Evolutionary conservation across 64 coral and sea anemone genomes (phyloP).

Genomic region (Porites australiensis): DNA sequence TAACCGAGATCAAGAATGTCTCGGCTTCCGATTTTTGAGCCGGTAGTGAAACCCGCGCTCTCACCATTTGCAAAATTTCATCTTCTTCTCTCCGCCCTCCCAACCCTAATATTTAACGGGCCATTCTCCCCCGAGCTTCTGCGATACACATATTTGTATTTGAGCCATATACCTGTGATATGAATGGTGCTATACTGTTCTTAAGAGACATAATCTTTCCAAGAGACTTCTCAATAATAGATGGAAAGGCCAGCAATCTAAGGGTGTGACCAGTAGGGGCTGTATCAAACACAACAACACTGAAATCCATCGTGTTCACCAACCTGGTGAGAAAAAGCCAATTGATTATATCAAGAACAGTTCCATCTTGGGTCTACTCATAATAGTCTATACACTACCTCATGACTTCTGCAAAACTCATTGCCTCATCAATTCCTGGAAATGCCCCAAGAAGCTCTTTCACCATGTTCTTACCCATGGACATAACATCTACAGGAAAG

Average conservation of each 20-base stretch:
- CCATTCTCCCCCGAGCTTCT: no score
- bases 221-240: slow-evolving; percentile 98
- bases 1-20: no score
- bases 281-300: slow-evolving; percentile 97
- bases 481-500: slow-evolving; percentile 79
- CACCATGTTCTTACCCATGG: slow-evolving; percentile 85
- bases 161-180: slow-evolving; percentile 74
- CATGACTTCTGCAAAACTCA: slow-evolving; percentile 99
- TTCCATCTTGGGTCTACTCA: not conserved
- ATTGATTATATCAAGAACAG: not conserved
- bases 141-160: not conserved
- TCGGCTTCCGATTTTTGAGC: no score
- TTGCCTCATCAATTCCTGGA: slow-evolving; percentile 99
- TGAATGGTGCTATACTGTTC: slow-evolving; percentile 90
- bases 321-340: slow-evolving; percentile 40
- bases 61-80: no score
- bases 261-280: slow-evolving; percentile 97
- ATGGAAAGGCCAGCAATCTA: slow-evolving; percentile 95
- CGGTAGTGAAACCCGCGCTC: no score
- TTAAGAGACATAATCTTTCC: slow-evolving; percentile 91
- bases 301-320: slow-evolving; percentile 98
- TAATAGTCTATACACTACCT: slow-evolving; percentile 33
- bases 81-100: no score
- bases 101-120: no score
- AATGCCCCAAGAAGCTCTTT: slow-evolving; percentile 96